phyloP scores from a whole-genome alignment of 2,113 vertebrate species.

The Megaceryle maxima region DNA sequence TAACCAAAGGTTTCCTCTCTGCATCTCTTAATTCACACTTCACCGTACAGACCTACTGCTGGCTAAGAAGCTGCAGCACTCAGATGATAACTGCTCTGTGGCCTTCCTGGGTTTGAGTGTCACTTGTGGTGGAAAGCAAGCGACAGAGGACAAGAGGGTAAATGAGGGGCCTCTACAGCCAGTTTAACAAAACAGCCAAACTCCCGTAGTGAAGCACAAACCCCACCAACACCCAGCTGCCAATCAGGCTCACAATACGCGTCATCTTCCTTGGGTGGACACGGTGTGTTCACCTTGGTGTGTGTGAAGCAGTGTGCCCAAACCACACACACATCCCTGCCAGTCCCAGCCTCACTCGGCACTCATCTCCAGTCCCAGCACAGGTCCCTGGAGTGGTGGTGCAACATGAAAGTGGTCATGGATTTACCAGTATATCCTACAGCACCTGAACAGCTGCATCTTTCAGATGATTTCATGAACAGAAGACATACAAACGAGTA shows the following conservation, averaged over 20 bases:
- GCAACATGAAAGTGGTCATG: neutral
- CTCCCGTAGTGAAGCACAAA: neutral
- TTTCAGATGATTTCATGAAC: neutral
- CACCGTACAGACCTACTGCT: neutral
- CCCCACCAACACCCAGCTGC: neutral
- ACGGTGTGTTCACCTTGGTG: neutral
- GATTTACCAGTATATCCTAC: neutral
- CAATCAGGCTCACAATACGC: accelerated
- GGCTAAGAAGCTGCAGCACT: neutral
- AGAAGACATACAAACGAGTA: neutral
- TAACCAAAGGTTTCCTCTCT: neutral
- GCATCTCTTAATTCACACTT: neutral
- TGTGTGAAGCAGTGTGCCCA: neutral
- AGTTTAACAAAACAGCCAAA: neutral
- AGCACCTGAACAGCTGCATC: neutral
- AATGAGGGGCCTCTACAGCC: neutral
- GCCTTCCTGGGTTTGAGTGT: neutral
- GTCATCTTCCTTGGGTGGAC: neutral
- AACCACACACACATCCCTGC: accelerated
- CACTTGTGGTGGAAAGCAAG: neutral
- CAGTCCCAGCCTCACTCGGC: neutral
- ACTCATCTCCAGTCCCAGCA: neutral
- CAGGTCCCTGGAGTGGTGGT: neutral
- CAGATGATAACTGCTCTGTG: neutral
- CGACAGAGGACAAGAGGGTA: neutral